Evolutionary conservation across 2,888 invertebrate genomes (phyloP).

Genomic region (Rhabditoides inermis): DNA sequence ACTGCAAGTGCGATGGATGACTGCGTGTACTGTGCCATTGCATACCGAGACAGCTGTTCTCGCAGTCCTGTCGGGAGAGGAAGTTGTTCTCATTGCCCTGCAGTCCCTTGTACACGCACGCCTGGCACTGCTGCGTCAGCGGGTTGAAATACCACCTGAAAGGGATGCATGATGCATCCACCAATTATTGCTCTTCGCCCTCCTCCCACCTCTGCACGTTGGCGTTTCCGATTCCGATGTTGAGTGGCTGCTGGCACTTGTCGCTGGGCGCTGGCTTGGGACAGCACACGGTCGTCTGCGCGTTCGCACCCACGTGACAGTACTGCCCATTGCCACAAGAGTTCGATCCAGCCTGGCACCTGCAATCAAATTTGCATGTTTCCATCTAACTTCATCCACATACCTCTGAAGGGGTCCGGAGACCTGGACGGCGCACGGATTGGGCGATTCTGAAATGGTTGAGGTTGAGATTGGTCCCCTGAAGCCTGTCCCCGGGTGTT

Average conservation of each 20-base stretch:
- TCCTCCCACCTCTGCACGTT: conserved; percentile 42
- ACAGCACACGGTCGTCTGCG: conserved; percentile 51
- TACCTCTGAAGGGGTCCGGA: conserved; percentile 17
- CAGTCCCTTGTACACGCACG: conserved; percentile 40
- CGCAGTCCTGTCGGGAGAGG: conserved; percentile 40
- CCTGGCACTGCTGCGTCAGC: conserved; percentile 42
- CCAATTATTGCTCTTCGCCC: background rate
- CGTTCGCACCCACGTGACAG: conserved; percentile 48
- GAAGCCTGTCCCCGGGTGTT: background rate
- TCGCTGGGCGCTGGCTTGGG: conserved; percentile 48
- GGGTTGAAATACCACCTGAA: conserved; percentile 49
- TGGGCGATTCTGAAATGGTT: conserved; percentile 44
- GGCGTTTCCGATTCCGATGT: conserved; percentile 45
- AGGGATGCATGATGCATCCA: background rate
- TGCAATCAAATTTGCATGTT: too few relatives aligned
- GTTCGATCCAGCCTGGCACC: conserved; percentile 19
- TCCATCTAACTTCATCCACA: conserved; percentile 6
- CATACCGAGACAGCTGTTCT: conserved; percentile 31
- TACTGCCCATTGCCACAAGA: conserved; percentile 30
- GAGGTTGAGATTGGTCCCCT: background rate
- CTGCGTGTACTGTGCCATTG: background rate
- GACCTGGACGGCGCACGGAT: conserved; percentile 43
- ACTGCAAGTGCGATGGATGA: conserved; percentile 24
- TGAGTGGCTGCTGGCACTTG: conserved; percentile 47
- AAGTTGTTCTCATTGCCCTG: conserved; percentile 49